Evolutionary conservation across 2,888 invertebrate species (phyloP).

Genomic region (Hirudinaria manillensis): DNA sequence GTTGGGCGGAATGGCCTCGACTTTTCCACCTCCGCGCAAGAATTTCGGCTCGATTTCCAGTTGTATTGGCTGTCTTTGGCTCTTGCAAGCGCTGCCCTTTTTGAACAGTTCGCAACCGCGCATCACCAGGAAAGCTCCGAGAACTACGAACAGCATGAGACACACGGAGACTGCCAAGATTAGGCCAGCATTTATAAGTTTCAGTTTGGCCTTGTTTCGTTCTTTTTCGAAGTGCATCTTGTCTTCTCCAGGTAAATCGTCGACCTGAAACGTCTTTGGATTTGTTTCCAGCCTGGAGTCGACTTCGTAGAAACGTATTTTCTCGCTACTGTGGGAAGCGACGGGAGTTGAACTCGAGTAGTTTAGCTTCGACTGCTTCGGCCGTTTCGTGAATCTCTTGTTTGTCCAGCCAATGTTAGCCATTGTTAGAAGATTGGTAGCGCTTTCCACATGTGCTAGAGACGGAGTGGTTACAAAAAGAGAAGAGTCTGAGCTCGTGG

Average conservation of each 20-base stretch:
- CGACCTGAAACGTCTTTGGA: no score
- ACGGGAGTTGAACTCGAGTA: no score
- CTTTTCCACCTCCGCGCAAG: no score
- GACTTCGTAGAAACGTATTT: not conserved
- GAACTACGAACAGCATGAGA: not conserved
- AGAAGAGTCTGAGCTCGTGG: not conserved
- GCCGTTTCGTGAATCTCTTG: not conserved
- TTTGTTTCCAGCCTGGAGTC: not conserved
- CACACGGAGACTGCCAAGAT: conserved; percentile 6
- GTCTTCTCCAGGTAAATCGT: not conserved
- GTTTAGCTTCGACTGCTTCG: not conserved
- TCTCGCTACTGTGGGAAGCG: not conserved
- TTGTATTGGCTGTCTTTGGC: not conserved
- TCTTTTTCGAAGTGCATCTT: not conserved
- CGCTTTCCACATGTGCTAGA: not conserved
- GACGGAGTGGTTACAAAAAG: not conserved
- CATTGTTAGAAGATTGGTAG: not conserved
- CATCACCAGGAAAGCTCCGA: not conserved
- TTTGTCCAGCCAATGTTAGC: not conserved
- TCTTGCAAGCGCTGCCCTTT: not conserved
- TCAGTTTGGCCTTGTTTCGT: not conserved
- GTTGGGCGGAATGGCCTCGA: not conserved
- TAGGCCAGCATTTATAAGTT: conserved; percentile 1
- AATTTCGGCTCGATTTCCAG: no score
- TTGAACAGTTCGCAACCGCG: not conserved